These are phyloP conservation scores for Darevskia nairensis DNA, from an alignment of 2,797 vertebrate genomes.

Conservation along the genomic window DNA sequence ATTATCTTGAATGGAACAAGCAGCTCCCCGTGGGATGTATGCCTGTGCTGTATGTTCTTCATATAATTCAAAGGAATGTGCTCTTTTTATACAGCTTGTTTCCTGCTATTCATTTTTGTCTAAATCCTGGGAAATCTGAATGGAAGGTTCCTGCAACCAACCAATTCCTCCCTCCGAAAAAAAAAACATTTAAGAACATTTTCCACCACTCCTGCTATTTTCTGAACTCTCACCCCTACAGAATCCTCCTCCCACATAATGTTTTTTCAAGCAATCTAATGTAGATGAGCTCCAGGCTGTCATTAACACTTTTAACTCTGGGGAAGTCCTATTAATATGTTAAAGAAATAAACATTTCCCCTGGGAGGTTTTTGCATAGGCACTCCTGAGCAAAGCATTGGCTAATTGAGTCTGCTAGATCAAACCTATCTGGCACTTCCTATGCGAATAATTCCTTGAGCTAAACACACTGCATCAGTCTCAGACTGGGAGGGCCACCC, in stretches of 20 bases:
- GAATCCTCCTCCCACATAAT: slow-evolving; percentile 21
- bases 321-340: slow-evolving; percentile 23
- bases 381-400: not conserved
- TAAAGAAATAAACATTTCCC: slow-evolving; percentile 23
- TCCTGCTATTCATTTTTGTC: slow-evolving; percentile 14
- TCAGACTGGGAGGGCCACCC: not conserved
- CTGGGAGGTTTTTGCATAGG: slow-evolving; percentile 2
- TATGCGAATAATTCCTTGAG: slow-evolving; percentile 33
- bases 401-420: slow-evolving; percentile 24
- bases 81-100: not conserved
- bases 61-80: slow-evolving; percentile 6
- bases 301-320: slow-evolving; percentile 11
- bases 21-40: not conserved
- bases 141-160: not conserved
- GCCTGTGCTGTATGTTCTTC: not conserved
- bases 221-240: slow-evolving; percentile 5
- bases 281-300: not conserved
- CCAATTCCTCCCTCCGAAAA: not conserved
- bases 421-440: slow-evolving; percentile 29
- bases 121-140: slow-evolving; percentile 18
- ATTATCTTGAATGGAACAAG: slow-evolving; percentile 15
- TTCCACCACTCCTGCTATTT: slow-evolving; percentile 13
- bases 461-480: slow-evolving; percentile 27
- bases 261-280: slow-evolving; percentile 12
- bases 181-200: slow-evolving; percentile 14